A percentile compares a stretch with the other conserved stretches of the same genome.
Evolutionary conservation across 1,140 invertebrate species (phyloP).

Genomic region (Diabrotica virgifera): DNA sequence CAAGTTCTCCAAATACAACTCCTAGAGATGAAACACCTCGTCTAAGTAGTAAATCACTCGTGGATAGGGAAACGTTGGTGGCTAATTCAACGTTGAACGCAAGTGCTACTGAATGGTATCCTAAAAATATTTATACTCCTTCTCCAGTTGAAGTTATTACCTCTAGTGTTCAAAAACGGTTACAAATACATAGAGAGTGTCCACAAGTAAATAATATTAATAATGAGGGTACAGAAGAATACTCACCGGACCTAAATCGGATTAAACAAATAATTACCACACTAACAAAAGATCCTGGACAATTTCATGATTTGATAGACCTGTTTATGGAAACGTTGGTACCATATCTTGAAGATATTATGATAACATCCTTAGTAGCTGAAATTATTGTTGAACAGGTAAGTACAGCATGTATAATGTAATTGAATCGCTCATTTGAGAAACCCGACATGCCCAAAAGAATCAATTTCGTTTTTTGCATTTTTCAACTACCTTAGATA

Average conservation of each 20-base stretch:
- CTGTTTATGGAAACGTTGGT: slow-evolving; percentile 41
- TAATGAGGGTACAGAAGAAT: slow-evolving; percentile 7
- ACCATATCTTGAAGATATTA: slow-evolving; percentile 37
- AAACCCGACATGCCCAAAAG: no score
- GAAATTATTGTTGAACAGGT: slow-evolving; percentile 40
- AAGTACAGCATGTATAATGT: slow-evolving; percentile 3
- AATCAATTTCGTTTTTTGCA: no score
- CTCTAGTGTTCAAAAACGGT: slow-evolving; percentile 20
- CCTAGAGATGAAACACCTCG: not conserved
- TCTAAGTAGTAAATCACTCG: not conserved
- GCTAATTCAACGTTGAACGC: slow-evolving; percentile 25
- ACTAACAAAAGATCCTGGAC: slow-evolving; percentile 43
- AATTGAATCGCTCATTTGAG: no score
- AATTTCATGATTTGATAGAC: slow-evolving; percentile 43
- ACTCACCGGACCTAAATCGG: slow-evolving; percentile 26
- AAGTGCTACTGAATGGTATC: slow-evolving; percentile 32
- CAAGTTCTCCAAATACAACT: not conserved
- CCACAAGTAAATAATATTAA: not conserved
- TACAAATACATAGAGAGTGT: slow-evolving; percentile 19
- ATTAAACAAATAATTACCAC: slow-evolving; percentile 39
- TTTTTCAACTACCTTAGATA: no score
- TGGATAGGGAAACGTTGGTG: slow-evolving; percentile 8
- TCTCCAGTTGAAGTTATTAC: slow-evolving; percentile 7
- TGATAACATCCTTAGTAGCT: slow-evolving; percentile 30
- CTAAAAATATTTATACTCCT: slow-evolving; percentile 5